Base-by-base conservation (phyloP, 2,797 vertebrate genomes). In the Rousettus madagascariensis region DNA sequence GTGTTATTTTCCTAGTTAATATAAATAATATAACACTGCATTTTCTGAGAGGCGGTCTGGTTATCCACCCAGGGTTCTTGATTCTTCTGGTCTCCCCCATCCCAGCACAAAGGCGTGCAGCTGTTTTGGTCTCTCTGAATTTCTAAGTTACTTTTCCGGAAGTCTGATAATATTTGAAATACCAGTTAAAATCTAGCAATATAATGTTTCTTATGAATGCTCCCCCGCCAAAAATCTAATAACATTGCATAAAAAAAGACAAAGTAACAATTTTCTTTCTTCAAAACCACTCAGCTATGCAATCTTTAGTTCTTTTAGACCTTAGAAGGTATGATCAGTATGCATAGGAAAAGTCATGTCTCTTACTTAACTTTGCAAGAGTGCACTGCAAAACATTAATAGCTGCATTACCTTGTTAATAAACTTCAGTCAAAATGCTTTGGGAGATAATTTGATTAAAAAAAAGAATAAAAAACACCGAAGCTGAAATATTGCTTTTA, bases 401-500 rank as follows among this genome's bases (percentile, higher is more conserved):
- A 91, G 90, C 87, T 68, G 63, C 77, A 89, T 49, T 83, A 75
- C 95, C 79, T 96, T 92, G 51, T 97, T 97, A 98, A 96, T 95
- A 97, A 97, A 97, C 90, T 95, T 94, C 86, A 93, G 94, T 79
- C 91, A 95, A 80, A 92, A 97, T 74, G 80, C 72, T 91, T 69
- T 92, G 43, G 91, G 91, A 97, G 88, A 95, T 97, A 91, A 97
- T 95, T 97, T 97, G 95, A 96, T 95, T 96, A 85, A 96, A 91
- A 92, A 95, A 94, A 96, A 93, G 85, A 95, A 96, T 94, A 91
- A 97, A 96, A 97, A 96, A 95, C 91, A 96, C 63, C 68, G 12
- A 97, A 95, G 93, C 96, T 97, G 95, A 97, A 97, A 96, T 96
- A 96, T 83, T 95, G 92, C 94, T 96, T 97, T 96, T 93, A 95